A percentile compares a stretch with the other conserved stretches of the same genome.
Evolutionary conservation across 2,113 vertebrate species (phyloP).

Genomic region (Colistium nudipinnis): DNA sequence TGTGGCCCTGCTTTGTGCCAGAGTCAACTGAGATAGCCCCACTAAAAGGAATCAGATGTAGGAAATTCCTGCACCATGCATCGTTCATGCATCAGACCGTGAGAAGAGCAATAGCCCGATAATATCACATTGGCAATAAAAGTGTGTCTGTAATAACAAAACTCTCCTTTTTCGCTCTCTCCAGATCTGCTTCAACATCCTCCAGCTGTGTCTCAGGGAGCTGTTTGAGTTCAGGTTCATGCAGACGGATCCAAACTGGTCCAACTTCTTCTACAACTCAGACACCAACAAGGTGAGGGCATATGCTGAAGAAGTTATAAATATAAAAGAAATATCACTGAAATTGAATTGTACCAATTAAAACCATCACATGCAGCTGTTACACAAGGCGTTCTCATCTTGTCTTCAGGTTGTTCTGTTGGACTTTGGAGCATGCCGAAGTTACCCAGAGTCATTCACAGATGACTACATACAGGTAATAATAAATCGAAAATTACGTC

Average conservation of each 20-base stretch:
- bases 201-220: constrained; percentile 89
- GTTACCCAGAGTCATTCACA: constrained; percentile 86
- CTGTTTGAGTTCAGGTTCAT: constrained; percentile 94
- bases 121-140: neutral
- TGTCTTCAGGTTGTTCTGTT: constrained; percentile 83
- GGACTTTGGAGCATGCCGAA: constrained; percentile 91
- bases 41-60: neutral
- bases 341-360: neutral
- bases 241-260: constrained; percentile 95
- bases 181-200: constrained; percentile 87
- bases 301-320: neutral
- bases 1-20: neutral
- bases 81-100: neutral
- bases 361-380: neutral
- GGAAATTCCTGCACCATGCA: too few relatives aligned
- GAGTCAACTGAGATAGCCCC: neutral
- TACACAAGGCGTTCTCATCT: neutral
- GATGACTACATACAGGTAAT: constrained; percentile 91
- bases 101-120: neutral
- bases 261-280: constrained; percentile 91
- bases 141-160: neutral
- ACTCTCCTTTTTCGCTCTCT: constrained; percentile 2
- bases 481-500: constrained; percentile 12
- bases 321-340: neutral
- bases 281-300: constrained; percentile 83